A percentile compares a stretch with the other conserved stretches of the same genome.
Conservation (phyloP, 2,113 vertebrate genomes). For the Paedocypris sp. region DNA sequence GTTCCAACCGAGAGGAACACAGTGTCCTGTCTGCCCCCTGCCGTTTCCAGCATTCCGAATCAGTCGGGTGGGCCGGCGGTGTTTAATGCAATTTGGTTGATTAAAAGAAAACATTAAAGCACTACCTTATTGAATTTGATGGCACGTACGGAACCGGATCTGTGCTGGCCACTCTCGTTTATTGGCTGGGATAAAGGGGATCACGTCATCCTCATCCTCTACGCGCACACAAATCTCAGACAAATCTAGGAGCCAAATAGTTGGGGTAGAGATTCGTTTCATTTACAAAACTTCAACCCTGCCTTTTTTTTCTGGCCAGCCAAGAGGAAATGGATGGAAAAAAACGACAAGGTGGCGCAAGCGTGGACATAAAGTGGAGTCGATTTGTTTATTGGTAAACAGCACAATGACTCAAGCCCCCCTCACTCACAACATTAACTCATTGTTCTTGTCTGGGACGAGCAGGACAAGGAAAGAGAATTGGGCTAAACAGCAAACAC, state of each 20-base stretch:
- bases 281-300: slow-evolving; percentile 20
- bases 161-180: slow-evolving; percentile 67
- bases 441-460: slow-evolving; percentile 44
- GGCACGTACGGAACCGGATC: slow-evolving; percentile 66
- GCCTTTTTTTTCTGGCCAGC: slow-evolving; percentile 44
- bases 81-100: slow-evolving; percentile 75
- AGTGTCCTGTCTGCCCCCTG: slow-evolving; percentile 19
- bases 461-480: slow-evolving; percentile 7
- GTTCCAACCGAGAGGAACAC: slow-evolving; percentile 4
- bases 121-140: slow-evolving; percentile 73
- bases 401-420: slow-evolving; percentile 51
- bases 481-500: slow-evolving; percentile 49
- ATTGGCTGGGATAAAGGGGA: slow-evolving; percentile 65
- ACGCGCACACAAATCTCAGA: slow-evolving; percentile 45
- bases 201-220: slow-evolving; percentile 59
- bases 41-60: not conserved
- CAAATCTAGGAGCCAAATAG: slow-evolving; percentile 59
- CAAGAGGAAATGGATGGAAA: slow-evolving; percentile 12
- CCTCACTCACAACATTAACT: slow-evolving; percentile 48
- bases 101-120: slow-evolving; percentile 78
- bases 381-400: slow-evolving; percentile 58
- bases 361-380: slow-evolving; percentile 41
- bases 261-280: slow-evolving; percentile 59
- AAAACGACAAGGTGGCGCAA: slow-evolving; percentile 16
- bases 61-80: slow-evolving; percentile 16